A percentile compares a stretch with the other conserved stretches of the same genome.
Conservation (phyloP, 2,113 vertebrate genomes). For the Zapornia atra region DNA sequence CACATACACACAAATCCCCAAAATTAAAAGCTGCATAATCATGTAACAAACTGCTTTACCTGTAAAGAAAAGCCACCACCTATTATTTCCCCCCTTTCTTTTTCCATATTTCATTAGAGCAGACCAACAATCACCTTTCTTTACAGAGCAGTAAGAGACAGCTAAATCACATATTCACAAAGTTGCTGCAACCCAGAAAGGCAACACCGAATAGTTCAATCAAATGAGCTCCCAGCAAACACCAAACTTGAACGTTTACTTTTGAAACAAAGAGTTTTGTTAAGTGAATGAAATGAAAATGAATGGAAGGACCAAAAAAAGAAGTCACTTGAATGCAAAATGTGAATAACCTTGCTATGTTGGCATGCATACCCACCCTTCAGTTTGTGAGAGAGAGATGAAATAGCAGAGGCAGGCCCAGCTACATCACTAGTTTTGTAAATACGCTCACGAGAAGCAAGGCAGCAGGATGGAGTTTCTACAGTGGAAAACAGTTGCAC, state of each 20-base stretch:
- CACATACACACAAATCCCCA: background rate
- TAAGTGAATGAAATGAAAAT: constrained; percentile 68
- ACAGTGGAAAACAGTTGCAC: constrained; percentile 93
- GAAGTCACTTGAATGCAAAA: background rate
- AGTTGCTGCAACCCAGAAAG: background rate
- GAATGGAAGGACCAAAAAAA: constrained; percentile 13
- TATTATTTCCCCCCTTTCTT: background rate
- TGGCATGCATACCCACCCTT: constrained; percentile 94
- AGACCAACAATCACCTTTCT: background rate
- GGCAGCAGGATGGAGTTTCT: constrained; percentile 95
- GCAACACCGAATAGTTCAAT: background rate
- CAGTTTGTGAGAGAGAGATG: constrained; percentile 94
- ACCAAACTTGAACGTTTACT: background rate
- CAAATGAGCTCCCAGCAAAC: background rate
- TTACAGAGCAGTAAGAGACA: background rate
- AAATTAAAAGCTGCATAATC: background rate
- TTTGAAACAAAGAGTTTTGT: background rate
- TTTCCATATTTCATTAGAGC: background rate
- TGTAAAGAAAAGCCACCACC: background rate
- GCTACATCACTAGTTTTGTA: constrained; percentile 91
- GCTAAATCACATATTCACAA: background rate
- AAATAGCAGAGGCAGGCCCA: constrained; percentile 92
- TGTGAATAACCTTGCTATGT: constrained; percentile 58
- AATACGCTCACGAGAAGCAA: constrained; percentile 95
- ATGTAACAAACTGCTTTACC: background rate